Percentiles rank a stretch among this genome's conserved stretches.
Conservation (phyloP, 1,140 invertebrate genomes). For the Drosophila novamexicana region DNA sequence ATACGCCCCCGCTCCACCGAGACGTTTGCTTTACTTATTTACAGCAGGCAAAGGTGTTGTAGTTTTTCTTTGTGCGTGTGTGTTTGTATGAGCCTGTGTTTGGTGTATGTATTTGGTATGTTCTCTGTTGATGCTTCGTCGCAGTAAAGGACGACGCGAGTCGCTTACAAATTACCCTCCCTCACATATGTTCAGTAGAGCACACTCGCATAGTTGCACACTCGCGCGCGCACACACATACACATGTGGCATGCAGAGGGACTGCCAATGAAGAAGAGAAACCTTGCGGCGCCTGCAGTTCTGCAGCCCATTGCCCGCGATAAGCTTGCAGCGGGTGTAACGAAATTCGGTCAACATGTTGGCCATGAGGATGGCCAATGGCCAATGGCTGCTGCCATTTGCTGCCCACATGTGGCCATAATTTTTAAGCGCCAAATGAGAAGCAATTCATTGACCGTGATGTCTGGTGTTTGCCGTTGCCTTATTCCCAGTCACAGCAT, state of each 20-base stretch:
- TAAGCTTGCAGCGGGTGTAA: conserved; percentile 72
- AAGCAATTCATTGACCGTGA: conserved; percentile 79
- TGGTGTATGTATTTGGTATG: conserved; percentile 17
- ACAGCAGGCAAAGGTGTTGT: conserved; percentile 66
- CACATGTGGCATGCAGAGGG: conserved; percentile 10
- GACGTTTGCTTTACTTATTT: conserved; percentile 61
- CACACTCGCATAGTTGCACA: neutral
- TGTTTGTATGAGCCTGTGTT: conserved; percentile 15
- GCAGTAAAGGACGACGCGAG: conserved; percentile 43
- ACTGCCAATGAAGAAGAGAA: conserved; percentile 9
- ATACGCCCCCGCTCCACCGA: conserved; percentile 17
- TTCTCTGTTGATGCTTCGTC: conserved; percentile 38
- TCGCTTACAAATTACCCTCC: conserved; percentile 70
- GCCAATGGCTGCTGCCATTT: conserved; percentile 43
- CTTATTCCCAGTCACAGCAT: conserved; percentile 45
- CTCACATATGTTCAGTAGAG: conserved; percentile 9
- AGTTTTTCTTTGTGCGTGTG: conserved; percentile 23
- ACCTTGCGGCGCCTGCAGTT: conserved; percentile 52
- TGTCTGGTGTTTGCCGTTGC: conserved; percentile 63
- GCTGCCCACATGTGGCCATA: conserved; percentile 80
- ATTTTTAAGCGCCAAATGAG: conserved; percentile 80
- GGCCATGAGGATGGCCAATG: conserved; percentile 45
- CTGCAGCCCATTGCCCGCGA: conserved; percentile 53
- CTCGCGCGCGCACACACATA: neutral
- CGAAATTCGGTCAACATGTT: conserved; percentile 76